These are phyloP conservation scores for Tenthredo scrophulariae DNA, from an alignment of 2,888 invertebrate genomes.

Conservation along the genomic window DNA sequence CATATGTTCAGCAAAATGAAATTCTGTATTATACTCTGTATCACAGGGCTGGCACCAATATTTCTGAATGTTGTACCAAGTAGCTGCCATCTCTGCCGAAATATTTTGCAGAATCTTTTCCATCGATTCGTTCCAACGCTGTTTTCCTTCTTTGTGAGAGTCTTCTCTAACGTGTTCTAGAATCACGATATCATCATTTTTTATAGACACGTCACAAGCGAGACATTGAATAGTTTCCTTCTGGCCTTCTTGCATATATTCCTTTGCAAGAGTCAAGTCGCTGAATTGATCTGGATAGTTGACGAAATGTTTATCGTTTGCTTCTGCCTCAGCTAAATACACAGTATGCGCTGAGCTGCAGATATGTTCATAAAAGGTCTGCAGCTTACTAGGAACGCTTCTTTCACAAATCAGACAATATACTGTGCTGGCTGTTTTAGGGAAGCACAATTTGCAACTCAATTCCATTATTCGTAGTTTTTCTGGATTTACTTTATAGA, in stretches of 20 bases:
- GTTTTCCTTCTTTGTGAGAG: conserved; percentile 25
- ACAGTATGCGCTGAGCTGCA: conserved; percentile 60
- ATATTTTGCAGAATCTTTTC: conserved; percentile 29
- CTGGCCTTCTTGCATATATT: conserved; percentile 62
- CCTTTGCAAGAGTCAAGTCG: conserved; percentile 62
- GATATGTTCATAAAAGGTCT: conserved; percentile 65
- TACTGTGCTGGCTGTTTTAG: conserved; percentile 54
- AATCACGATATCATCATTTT: conserved; percentile 57
- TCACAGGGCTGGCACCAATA: conserved; percentile 48
- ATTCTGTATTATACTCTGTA: conserved; percentile 54
- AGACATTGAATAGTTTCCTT: conserved; percentile 61
- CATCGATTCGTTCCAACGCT: conserved; percentile 18
- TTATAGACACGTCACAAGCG: conserved; percentile 59
- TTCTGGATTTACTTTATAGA: conserved; percentile 43
- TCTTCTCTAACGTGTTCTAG: conserved; percentile 55
- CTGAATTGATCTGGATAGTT: conserved; percentile 61
- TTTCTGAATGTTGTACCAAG: conserved; percentile 44
- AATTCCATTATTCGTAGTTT: conserved; percentile 57
- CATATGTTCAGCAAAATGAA: conserved; percentile 63
- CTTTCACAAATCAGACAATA: conserved; percentile 66
- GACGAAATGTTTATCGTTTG: conserved; percentile 57
- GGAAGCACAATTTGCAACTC: conserved; percentile 58
- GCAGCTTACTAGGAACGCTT: conserved; percentile 57
- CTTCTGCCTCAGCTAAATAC: conserved; percentile 61
- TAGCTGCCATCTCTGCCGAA: background rate